A percentile compares a stretch with the other conserved stretches of the same genome.
These are phyloP conservation scores for Euleptes europaea DNA, from an alignment of 2,113 vertebrate species.

Conservation along the genomic window DNA sequence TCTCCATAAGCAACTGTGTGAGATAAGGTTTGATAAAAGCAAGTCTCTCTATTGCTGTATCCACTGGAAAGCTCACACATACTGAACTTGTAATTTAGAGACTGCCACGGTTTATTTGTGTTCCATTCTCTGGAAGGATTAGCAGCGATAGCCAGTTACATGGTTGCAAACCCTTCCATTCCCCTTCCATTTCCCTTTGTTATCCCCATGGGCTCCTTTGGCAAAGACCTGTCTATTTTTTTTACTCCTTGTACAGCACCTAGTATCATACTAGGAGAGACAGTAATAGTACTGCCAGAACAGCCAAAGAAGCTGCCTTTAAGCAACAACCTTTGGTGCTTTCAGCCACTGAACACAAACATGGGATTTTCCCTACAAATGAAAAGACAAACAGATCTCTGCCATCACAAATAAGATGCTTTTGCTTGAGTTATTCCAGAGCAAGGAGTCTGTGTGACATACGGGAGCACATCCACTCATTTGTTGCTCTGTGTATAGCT, in stretches of 20 bases:
- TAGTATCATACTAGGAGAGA: not conserved
- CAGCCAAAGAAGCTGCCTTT: not conserved
- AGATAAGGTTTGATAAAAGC: conserved; percentile 51
- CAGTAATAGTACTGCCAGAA: not conserved
- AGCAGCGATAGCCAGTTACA: conserved; percentile 18
- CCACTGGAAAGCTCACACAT: conserved; percentile 31
- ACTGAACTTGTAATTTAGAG: conserved; percentile 41
- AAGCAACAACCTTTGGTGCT: conserved; percentile 19
- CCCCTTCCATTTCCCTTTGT: not conserved
- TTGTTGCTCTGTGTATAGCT: not conserved
- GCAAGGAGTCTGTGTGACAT: not conserved
- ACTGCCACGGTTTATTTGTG: conserved; percentile 22
- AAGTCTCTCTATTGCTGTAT: conserved; percentile 47
- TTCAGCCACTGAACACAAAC: conserved; percentile 10
- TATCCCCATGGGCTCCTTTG: not conserved
- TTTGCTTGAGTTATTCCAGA: not conserved
- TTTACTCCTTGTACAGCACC: not conserved
- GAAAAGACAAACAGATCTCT: not conserved
- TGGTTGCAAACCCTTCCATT: not conserved
- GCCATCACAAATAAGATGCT: not conserved
- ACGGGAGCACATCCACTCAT: not conserved
- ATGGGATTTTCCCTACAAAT: not conserved
- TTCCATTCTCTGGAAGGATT: conserved; percentile 30
- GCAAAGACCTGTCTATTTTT: not conserved
- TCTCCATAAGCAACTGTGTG: conserved; percentile 35